These are phyloP conservation scores for Pyxicephalus adspersus DNA, from an alignment of 2,113 vertebrate species.

Conservation along the genomic window DNA sequence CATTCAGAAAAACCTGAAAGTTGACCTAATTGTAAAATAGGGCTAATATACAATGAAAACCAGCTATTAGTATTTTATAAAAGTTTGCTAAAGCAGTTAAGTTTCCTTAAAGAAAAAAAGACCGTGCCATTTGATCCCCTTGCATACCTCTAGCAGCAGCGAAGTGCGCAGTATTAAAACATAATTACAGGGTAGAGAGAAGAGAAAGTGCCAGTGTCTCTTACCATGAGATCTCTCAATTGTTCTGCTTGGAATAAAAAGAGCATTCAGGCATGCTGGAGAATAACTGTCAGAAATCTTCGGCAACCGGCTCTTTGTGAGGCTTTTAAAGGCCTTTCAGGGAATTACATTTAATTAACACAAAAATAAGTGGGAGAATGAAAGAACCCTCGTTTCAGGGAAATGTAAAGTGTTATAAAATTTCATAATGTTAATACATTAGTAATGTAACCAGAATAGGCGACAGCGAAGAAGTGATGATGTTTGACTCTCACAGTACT, in stretches of 20 bases:
- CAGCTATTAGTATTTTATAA: neutral
- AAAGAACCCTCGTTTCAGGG: constrained; percentile 67
- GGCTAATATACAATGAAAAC: neutral
- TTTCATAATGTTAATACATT: constrained; percentile 64
- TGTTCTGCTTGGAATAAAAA: constrained; percentile 75
- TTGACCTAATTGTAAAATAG: no score
- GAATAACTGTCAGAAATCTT: constrained; percentile 74
- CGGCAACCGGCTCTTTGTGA: constrained; percentile 69
- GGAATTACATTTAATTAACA: constrained; percentile 74
- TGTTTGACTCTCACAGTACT: constrained; percentile 55
- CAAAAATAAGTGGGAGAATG: constrained; percentile 66
- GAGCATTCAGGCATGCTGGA: constrained; percentile 74
- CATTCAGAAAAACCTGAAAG: no score
- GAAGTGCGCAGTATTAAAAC: constrained; percentile 67
- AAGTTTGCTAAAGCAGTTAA: constrained; percentile 19
- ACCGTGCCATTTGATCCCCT: constrained; percentile 38
- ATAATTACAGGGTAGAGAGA: constrained; percentile 73
- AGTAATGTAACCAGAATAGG: constrained; percentile 59
- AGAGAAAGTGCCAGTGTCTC: constrained; percentile 67
- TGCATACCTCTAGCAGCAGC: constrained; percentile 34
- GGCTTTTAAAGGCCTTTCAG: constrained; percentile 68
- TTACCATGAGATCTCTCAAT: constrained; percentile 75
- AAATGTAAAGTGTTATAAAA: constrained; percentile 70
- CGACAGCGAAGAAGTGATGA: constrained; percentile 60
- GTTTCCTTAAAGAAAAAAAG: neutral